phyloP scores from a whole-genome alignment of 2,797 vertebrate genomes.

The Knipowitschia caucasica region DNA sequence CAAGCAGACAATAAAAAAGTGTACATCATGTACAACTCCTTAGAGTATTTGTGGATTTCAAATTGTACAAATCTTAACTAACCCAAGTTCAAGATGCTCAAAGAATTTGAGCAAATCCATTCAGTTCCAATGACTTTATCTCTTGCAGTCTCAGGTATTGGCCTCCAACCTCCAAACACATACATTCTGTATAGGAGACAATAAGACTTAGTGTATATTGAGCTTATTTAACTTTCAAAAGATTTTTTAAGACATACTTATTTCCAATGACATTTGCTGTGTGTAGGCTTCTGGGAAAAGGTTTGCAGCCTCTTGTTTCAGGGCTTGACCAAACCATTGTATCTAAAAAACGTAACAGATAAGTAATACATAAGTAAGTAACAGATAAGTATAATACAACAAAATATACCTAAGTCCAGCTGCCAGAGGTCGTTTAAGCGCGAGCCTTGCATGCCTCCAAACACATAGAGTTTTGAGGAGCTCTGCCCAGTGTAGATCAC shows the following conservation, averaged over 20 bases:
- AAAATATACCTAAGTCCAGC: conserved; percentile 84
- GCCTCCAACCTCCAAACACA: conserved; percentile 96
- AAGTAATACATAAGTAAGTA: not conserved
- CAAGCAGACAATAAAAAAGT: no score
- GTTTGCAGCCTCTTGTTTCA: conserved; percentile 80
- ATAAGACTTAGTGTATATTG: not conserved
- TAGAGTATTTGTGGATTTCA: no score
- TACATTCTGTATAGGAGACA: conserved; percentile 83
- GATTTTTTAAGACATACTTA: conserved; percentile 72
- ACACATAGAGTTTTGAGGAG: conserved; percentile 89
- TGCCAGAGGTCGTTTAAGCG: conserved; percentile 93
- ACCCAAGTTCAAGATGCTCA: conserved; percentile 91
- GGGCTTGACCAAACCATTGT: conserved; percentile 91
- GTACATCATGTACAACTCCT: no score
- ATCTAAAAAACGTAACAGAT: conserved; percentile 66
- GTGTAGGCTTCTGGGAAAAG: conserved; percentile 93
- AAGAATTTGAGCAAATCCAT: conserved; percentile 90
- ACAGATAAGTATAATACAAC: no score
- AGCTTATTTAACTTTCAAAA: not conserved
- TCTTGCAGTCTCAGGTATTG: conserved; percentile 74
- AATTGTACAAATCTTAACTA: no score
- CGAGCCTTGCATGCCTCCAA: conserved; percentile 92
- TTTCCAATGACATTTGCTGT: conserved; percentile 92
- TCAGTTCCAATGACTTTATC: conserved; percentile 76
- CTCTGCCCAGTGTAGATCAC: conserved; percentile 81